Evolutionary conservation across 2,113 vertebrate genomes (phyloP).

Genomic region (Proterorhinus semilunaris): DNA sequence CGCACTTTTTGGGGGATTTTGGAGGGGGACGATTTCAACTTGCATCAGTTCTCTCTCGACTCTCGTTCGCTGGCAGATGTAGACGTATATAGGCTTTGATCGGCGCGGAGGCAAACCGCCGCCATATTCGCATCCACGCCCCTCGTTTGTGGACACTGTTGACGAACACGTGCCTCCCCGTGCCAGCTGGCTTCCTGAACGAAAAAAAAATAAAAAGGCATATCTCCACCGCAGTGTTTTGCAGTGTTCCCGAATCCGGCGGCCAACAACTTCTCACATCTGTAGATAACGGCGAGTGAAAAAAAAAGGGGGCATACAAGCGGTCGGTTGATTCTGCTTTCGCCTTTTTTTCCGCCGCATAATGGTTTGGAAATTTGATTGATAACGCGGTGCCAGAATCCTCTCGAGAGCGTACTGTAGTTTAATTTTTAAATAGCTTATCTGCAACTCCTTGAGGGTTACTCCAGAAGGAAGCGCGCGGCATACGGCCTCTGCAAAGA

Average conservation of each 20-base stretch:
- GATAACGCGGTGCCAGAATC: neutral
- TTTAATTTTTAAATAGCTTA: neutral
- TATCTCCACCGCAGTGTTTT: slow-evolving; percentile 62
- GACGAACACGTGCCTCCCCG: slow-evolving; percentile 58
- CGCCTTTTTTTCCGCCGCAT: neutral
- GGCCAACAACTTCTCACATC: slow-evolving; percentile 42
- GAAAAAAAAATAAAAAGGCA: slow-evolving; percentile 34
- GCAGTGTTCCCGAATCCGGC: slow-evolving; percentile 34
- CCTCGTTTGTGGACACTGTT: slow-evolving; percentile 64
- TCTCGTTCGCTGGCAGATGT: slow-evolving; percentile 32
- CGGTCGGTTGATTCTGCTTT: slow-evolving; percentile 12
- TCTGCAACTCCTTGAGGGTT: slow-evolving; percentile 9
- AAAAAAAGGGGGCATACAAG: slow-evolving; percentile 20
- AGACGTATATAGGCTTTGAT: slow-evolving; percentile 59
- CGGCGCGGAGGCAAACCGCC: slow-evolving; percentile 53
- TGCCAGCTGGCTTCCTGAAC: slow-evolving; percentile 62
- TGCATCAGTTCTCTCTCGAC: slow-evolving; percentile 30
- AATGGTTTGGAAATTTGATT: neutral
- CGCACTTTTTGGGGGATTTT: slow-evolving; percentile 23
- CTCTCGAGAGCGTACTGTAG: neutral
- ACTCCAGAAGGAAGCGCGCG: slow-evolving; percentile 1
- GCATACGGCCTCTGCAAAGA: neutral
- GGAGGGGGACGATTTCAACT: slow-evolving; percentile 6
- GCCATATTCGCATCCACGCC: slow-evolving; percentile 61
- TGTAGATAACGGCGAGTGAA: slow-evolving; percentile 37